These are phyloP conservation scores for Thelaira solivaga DNA, from an alignment of 2,888 invertebrate species.

Conservation along the genomic window DNA sequence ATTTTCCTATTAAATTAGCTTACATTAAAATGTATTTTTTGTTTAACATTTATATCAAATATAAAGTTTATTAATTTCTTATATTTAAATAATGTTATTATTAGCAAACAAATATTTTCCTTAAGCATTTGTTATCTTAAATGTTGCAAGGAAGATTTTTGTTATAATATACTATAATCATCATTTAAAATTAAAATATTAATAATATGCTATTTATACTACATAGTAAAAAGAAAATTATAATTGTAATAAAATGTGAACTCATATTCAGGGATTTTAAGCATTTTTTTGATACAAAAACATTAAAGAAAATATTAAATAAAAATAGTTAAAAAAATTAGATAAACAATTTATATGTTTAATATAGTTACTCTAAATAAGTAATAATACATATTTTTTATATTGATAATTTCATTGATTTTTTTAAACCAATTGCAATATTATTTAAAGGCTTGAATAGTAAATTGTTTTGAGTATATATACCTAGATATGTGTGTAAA, in stretches of 20 bases:
- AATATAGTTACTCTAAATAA: conserved; percentile 41
- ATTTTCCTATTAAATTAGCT: background rate
- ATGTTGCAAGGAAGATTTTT: background rate
- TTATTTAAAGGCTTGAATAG: conserved; percentile 40
- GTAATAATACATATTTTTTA: conserved; percentile 51
- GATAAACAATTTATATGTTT: conserved; percentile 40
- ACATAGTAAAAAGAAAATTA: conserved; percentile 43
- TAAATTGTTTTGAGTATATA: conserved; percentile 7
- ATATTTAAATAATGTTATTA: conserved; percentile 2
- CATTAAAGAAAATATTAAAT: conserved; percentile 33
- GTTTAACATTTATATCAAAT: background rate
- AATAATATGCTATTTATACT: conserved; percentile 36
- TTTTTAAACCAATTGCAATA: conserved; percentile 28
- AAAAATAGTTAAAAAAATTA: conserved; percentile 30
- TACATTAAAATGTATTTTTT: background rate
- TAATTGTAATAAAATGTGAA: conserved; percentile 68
- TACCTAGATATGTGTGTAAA: background rate
- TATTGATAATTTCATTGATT: conserved; percentile 24
- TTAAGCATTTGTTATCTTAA: background rate
- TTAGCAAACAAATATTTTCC: background rate
- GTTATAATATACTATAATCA: background rate
- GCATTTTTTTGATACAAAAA: conserved; percentile 72
- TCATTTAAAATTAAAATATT: conserved; percentile 15
- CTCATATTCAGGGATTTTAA: conserved; percentile 77
- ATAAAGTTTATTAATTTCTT: background rate